Evolutionary conservation across 2,113 vertebrate species (phyloP).

Genomic region (Martes martes): DNA sequence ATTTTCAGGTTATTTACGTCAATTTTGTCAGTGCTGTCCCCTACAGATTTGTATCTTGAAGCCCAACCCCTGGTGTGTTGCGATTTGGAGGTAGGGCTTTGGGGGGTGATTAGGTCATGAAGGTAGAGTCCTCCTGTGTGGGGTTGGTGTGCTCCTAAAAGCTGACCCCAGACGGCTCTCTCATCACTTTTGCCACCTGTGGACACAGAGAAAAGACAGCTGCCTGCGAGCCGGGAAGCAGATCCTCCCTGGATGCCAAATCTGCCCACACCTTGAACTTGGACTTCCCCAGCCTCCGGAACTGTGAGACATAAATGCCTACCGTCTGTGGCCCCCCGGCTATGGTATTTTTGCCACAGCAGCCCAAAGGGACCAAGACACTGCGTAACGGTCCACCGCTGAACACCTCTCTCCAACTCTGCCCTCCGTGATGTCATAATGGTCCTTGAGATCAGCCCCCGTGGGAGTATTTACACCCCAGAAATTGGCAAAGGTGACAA

Average conservation of each 20-base stretch:
- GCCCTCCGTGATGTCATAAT: not conserved
- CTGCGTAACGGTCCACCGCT: not conserved
- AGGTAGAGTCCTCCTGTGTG: not conserved
- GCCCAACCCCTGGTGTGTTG: not conserved
- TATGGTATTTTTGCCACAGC: not conserved
- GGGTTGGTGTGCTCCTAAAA: not conserved
- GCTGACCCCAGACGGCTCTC: not conserved
- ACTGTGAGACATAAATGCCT: not conserved
- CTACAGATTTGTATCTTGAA: not conserved
- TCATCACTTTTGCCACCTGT: not conserved
- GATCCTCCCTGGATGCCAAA: not conserved
- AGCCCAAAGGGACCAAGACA: not conserved
- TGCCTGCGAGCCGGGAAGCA: not conserved
- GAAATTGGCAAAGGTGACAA: not conserved
- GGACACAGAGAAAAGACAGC: not conserved
- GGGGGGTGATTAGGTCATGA: not conserved
- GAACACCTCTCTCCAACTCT: not conserved
- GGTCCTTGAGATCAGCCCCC: not conserved
- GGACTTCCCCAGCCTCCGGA: not conserved
- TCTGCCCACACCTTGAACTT: not conserved
- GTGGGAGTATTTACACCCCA: not conserved
- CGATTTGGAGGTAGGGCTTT: not conserved
- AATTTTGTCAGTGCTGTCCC: too few species aligned
- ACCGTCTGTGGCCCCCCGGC: accelerated
- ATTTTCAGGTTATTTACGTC: not conserved